Base-by-base conservation (phyloP, 2,888 invertebrate genomes). In the Phasia obesa region DNA sequence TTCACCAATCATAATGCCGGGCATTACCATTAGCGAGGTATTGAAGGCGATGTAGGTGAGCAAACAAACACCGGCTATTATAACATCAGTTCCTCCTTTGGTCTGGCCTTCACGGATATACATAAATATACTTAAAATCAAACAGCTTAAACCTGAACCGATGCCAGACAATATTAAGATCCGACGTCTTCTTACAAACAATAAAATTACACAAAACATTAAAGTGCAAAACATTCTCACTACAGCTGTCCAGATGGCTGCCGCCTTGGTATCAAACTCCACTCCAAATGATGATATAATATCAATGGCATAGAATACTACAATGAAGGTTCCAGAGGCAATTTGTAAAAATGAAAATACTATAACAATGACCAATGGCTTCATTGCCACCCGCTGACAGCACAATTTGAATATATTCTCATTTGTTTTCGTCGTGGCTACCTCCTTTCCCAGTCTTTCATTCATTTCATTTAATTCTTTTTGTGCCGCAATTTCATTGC, bases 291-390 rank as follows among this genome's bases (percentile, higher is more conserved):
- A 93, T 7, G 93, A 91, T 9, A 96, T 92, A 75, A 96, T 94
- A 86, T 95, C 95, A 0, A 95, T 95, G 0, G 95, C 96, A 88
- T 96, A 96, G 91, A 96, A 96, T 73, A 96, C 95, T 74, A 96
- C 93, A 15, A 96, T 92, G 87, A 95, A 96, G 19, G 95, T 95
- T 62, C 96, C 96, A 4, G 95, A 95, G 49, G 95, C 91, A 85
- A 95, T 94, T 89, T 96, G 95, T 83, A 96, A 92, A 85, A 95
- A 90, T 88, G 95, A 95, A 91, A 96, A 96, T 0, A 94, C 92
- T 87, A 95, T 94, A 87, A 96, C 94, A 57, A 96, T 94, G 11
- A 94, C 90, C 71, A 96, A 92, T 0, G 96, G 96, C 87, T 96
- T 96, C 6, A 95, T 89, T 0, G 95, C 94, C 21, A 94, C 93